Evolutionary conservation across 2,113 vertebrate genomes (phyloP).

Genomic region (Laterallus jamaicensis): DNA sequence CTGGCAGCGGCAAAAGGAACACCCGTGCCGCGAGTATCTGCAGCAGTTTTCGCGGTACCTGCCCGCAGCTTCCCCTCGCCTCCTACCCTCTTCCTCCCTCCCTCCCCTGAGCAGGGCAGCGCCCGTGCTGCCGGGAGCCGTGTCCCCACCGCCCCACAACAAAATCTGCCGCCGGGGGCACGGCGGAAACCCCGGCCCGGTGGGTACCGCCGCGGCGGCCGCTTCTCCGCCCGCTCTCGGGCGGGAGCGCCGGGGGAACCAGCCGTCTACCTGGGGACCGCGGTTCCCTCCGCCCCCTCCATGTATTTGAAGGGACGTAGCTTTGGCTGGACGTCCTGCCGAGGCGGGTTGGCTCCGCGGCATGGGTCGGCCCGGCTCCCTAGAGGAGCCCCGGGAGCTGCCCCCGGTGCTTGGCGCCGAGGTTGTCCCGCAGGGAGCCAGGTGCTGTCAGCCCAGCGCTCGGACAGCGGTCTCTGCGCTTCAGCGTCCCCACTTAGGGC

Average conservation of each 20-base stretch:
- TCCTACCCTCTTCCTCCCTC: no score
- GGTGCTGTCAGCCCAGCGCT: not conserved
- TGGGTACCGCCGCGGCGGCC: not conserved
- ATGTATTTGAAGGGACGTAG: not conserved
- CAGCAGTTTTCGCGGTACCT: not conserved
- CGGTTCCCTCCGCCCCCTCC: not conserved
- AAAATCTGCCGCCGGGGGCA: not conserved
- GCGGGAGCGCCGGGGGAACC: not conserved
- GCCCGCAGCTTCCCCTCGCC: not conserved
- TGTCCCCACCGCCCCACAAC: not conserved
- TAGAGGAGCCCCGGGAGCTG: not conserved
- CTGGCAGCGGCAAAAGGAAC: not conserved
- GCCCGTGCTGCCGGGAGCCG: not conserved
- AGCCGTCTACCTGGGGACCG: not conserved
- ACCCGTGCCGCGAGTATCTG: fast-evolving
- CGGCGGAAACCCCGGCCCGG: not conserved
- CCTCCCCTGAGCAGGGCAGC: not conserved
- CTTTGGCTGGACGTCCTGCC: not conserved
- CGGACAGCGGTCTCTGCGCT: not conserved
- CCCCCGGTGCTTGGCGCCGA: not conserved
- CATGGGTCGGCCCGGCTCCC: not conserved
- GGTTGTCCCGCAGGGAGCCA: not conserved
- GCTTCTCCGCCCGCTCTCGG: not conserved
- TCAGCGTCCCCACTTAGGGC: not conserved
- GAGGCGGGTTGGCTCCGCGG: not conserved